Evolutionary conservation across 2,797 vertebrate genomes (phyloP).

Genomic region (Hyperoplus lanceolatus): DNA sequence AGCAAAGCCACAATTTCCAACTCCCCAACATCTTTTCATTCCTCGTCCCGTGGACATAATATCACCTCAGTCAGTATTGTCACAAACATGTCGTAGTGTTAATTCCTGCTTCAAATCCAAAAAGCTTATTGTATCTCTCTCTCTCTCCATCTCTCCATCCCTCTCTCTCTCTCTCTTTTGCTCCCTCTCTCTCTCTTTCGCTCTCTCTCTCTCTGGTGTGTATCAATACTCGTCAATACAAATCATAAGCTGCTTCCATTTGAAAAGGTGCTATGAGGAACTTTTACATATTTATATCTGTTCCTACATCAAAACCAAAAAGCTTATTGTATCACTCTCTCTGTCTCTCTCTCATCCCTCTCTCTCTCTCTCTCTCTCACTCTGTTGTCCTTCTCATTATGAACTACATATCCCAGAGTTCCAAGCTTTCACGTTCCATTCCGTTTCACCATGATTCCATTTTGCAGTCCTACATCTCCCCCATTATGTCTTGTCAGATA

Average conservation of each 20-base stretch:
- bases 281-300: neutral
- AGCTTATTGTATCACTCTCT: neutral
- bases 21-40: neutral
- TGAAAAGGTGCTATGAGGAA: too few species aligned
- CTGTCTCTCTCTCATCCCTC: neutral
- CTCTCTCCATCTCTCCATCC: neutral
- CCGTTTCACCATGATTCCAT: constrained; percentile 10
- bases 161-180: constrained; percentile 13
- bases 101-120: neutral
- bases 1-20: constrained; percentile 20
- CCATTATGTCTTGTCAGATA: neutral
- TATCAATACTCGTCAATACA: too few species aligned
- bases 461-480: constrained; percentile 5
- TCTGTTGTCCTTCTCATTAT: too few species aligned
- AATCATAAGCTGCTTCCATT: too few species aligned
- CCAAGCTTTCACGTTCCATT: constrained; percentile 16
- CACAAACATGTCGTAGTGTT: constrained; percentile 3
- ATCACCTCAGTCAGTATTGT: too few species aligned
- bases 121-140: constrained; percentile 6
- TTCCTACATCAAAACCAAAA: constrained; percentile 5
- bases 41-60: constrained; percentile 7
- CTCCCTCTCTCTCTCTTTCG: too few species aligned
- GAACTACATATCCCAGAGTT: constrained; percentile 50
- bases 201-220: too few species aligned
- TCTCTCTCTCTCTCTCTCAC: neutral